phyloP scores from a whole-genome alignment of 2,113 vertebrate species.

The Ondatra zibethicus region DNA sequence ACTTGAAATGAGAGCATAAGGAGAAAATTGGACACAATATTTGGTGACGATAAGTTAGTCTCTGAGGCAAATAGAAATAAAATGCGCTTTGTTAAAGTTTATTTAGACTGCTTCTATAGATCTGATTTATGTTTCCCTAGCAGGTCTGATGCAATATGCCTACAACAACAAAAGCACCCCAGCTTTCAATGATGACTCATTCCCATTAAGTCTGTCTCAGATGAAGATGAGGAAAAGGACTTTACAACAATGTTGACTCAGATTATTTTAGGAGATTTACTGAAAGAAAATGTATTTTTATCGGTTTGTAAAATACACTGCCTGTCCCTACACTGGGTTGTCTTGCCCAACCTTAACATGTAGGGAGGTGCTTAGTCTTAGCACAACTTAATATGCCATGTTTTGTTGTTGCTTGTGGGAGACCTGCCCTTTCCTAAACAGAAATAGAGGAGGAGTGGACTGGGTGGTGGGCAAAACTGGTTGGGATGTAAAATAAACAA shows the following conservation, averaged over 20 bases:
- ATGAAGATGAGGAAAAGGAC: neutral
- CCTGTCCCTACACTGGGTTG: neutral
- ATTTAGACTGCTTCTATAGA: neutral
- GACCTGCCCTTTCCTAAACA: neutral
- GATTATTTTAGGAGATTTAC: neutral
- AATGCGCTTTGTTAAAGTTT: neutral
- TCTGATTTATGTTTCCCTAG: neutral
- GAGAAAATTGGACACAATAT: constrained; percentile 30
- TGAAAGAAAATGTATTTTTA: neutral
- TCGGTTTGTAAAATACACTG: neutral
- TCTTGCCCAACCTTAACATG: neutral
- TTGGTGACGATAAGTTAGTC: constrained; percentile 18
- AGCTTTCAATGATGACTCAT: neutral
- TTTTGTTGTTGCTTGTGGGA: neutral
- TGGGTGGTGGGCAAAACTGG: neutral
- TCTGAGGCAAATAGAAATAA: neutral
- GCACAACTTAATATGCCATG: neutral
- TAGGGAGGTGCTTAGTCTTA: neutral
- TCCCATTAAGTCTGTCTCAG: neutral
- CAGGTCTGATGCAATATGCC: neutral
- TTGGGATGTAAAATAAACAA: neutral
- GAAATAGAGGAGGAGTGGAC: neutral
- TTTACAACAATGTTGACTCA: neutral
- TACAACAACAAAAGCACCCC: neutral
- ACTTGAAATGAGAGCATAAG: constrained; percentile 38